Conservation (phyloP, 1,140 invertebrate species). For the Caenorhabditis remanei region DNA sequence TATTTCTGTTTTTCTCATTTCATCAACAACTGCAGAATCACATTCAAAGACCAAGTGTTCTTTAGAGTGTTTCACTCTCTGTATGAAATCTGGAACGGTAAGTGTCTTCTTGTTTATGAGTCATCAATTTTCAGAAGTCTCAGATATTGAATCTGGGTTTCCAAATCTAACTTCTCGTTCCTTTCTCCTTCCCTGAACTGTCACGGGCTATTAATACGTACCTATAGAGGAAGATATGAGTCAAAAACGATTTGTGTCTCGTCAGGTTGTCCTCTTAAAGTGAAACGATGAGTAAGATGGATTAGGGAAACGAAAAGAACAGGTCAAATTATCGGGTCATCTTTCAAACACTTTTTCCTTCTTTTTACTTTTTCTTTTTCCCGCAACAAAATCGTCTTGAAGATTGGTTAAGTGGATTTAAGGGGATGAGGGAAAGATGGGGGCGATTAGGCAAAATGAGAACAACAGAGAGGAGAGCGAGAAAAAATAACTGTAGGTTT, state of each 20-base stretch:
- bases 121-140: too few relatives aligned
- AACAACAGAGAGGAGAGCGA: background rate
- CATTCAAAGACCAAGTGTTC: conserved; percentile 53
- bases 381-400: background rate
- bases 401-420: background rate
- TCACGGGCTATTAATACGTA: too few relatives aligned
- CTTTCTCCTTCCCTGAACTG: too few relatives aligned
- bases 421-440: background rate
- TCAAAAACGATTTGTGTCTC: background rate
- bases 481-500: background rate
- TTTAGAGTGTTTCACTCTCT: conserved; percentile 52
- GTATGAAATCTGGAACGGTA: conserved; percentile 64
- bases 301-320: background rate
- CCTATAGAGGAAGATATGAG: too few relatives aligned
- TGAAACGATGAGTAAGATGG: conserved; percentile 13
- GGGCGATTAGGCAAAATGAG: background rate
- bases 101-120: background rate
- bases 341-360: background rate
- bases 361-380: background rate
- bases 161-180: too few relatives aligned
- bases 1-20: background rate
- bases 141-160: background rate
- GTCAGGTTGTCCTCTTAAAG: background rate
- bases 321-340: conserved; percentile 7
- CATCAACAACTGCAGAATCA: background rate